Conservation (phyloP, 2,113 vertebrate genomes). For the Erythrolamprus reginae region DNA sequence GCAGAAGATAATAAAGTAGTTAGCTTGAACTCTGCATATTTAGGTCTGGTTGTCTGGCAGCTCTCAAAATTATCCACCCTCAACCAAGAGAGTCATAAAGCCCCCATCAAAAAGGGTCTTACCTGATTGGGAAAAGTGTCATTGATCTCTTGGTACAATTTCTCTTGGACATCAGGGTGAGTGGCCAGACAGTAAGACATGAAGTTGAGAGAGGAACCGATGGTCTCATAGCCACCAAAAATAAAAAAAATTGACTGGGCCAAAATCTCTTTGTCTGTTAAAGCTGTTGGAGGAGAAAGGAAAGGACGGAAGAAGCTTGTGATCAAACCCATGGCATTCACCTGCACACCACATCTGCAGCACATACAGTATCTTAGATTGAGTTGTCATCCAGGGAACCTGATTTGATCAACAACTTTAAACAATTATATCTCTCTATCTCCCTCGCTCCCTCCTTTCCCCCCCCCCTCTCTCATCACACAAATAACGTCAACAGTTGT, state of each 20-base stretch:
- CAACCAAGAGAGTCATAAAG: neutral
- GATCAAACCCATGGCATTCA: fast-evolving
- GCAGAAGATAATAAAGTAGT: neutral
- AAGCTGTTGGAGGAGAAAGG: constrained; percentile 50
- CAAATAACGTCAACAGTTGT: no score
- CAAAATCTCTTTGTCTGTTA: constrained; percentile 75
- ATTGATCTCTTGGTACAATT: constrained; percentile 73
- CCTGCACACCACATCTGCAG: constrained; percentile 17
- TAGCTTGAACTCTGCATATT: neutral
- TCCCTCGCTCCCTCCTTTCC: no score
- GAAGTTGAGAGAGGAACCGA: constrained; percentile 67
- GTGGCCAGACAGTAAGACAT: constrained; percentile 69
- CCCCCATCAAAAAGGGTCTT: neutral
- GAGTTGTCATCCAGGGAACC: no score
- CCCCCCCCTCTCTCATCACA: no score
- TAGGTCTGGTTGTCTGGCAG: neutral
- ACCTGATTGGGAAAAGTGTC: constrained; percentile 70
- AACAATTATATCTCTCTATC: no score
- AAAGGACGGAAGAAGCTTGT: neutral
- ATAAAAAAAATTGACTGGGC: constrained; percentile 76
- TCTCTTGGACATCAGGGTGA: constrained; percentile 67
- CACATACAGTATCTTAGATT: no score
- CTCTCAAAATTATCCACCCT: neutral
- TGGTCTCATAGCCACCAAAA: constrained; percentile 78
- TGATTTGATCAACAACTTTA: no score